Evolutionary conservation across 1,140 invertebrate genomes (phyloP).

Genomic region (Vanessa atalanta): DNA sequence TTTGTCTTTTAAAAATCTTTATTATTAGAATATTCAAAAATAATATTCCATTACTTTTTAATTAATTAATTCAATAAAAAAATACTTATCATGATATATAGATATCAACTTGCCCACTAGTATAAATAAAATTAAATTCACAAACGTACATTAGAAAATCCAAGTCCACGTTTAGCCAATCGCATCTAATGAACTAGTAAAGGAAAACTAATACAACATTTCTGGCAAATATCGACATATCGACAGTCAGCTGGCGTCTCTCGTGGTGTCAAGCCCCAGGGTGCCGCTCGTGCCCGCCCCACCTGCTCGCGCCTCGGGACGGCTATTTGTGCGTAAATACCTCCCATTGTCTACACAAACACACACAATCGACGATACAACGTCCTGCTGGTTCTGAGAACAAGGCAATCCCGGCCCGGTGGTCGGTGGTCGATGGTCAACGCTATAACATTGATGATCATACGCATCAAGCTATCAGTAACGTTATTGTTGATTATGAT

Average conservation of each 20-base stretch:
- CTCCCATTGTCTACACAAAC: slow-evolving; percentile 50
- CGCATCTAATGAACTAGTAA: too few species aligned
- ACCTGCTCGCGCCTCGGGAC: slow-evolving; percentile 38
- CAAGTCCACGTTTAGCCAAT: too few species aligned
- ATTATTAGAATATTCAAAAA: too few species aligned
- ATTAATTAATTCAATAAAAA: too few species aligned
- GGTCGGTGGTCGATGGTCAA: slow-evolving; percentile 35
- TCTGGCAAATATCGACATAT: slow-evolving; percentile 32
- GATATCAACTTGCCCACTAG: too few species aligned
- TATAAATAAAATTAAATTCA: too few species aligned
- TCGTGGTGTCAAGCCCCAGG: slow-evolving; percentile 51
- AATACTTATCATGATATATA: too few species aligned
- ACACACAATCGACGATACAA: slow-evolving; percentile 30
- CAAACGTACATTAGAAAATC: too few species aligned
- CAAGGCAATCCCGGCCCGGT: slow-evolving; percentile 46
- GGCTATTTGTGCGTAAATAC: slow-evolving; percentile 44
- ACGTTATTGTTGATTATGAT: slow-evolving; percentile 4
- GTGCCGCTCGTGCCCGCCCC: slow-evolving; percentile 48
- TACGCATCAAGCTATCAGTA: background rate
- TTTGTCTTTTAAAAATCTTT: too few species aligned
- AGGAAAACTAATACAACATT: background rate
- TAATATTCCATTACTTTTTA: too few species aligned
- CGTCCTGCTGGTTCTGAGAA: slow-evolving; percentile 44
- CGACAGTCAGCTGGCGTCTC: slow-evolving; percentile 23
- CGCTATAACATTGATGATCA: slow-evolving; percentile 33